Evolutionary conservation across 2,113 vertebrate genomes (phyloP).

Genomic region (Onychorhynchus coronatus): DNA sequence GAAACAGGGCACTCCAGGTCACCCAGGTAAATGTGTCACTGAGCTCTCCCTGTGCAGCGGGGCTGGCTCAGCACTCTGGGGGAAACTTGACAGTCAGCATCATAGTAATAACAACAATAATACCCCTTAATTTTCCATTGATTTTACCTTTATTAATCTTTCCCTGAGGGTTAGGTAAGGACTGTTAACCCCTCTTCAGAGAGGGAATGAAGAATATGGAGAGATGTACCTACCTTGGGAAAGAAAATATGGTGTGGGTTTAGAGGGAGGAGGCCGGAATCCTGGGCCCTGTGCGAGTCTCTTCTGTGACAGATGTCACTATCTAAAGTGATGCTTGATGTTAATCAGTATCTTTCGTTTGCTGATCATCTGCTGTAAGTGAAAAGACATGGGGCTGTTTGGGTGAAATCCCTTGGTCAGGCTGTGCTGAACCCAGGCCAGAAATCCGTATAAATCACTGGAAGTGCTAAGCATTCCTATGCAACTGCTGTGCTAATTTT

Average conservation of each 20-base stretch:
- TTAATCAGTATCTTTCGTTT: not conserved
- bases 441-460: not conserved
- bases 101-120: not conserved
- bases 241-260: not conserved
- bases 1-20: not conserved
- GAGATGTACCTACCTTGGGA: not conserved
- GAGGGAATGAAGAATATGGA: not conserved
- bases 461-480: not conserved
- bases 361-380: not conserved
- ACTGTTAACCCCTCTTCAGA: not conserved
- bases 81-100: not conserved
- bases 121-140: not conserved
- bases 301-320: not conserved
- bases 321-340: not conserved
- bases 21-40: not conserved
- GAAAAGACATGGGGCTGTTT: not conserved
- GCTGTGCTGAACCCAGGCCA: not conserved
- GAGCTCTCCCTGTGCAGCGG: accelerated
- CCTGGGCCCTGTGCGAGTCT: not conserved
- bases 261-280: not conserved
- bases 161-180: not conserved
- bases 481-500: not conserved
- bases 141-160: not conserved
- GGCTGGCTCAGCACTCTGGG: not conserved
- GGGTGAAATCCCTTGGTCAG: not conserved